Evolutionary conservation across 1,140 invertebrate species (phyloP), one percentile per base, ranked within the genome.

Genomic region (Polyergus mexicanus): DNA sequence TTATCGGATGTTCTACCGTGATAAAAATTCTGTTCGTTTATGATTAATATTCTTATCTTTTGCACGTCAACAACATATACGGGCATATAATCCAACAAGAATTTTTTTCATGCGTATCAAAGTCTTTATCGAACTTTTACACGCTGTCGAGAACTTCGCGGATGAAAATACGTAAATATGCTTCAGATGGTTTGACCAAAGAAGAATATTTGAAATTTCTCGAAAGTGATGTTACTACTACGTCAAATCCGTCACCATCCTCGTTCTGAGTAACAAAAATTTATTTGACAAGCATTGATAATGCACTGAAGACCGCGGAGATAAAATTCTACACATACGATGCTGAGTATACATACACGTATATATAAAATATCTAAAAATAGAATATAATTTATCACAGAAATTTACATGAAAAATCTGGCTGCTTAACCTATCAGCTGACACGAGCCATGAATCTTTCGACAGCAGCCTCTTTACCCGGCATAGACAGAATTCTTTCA

Each of bases 391-490:
- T 25, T 80, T 80, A 83, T 72, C 60, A 74, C 38, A 19, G 25
- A 60, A 83, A 83, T 83, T 83, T 83, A 47, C 66, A 62, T 83
- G 78, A 83, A 83, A 74, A 83, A 83, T 83, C 78, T 83, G 54
- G 68, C 78, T 83, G 68, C 78, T 83, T 83, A 74, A 83, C 78
- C 78, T 74, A 83, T 83, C 68, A 72, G 72, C 78, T 83, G 78
- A 83, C 78, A 83, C 13, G 68, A n/a, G 54, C 56, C 68, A 83
- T 83, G 78, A 83, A 83, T 83, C 78, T 83, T 74, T 83, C 78
- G 78, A 58, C 38, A 72, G 68, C 78, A 72, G 68, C 38, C 41
- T 83, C 56, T 56, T 74, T 72, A 76, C 44, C 47, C 56, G 41
- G 44, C 25, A 47, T 25, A 32, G 28, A 66, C n/a, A n/a, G 22